These are phyloP conservation scores for Caerostris darwini DNA, from an alignment of 1,140 invertebrate species.

Conservation along the genomic window DNA sequence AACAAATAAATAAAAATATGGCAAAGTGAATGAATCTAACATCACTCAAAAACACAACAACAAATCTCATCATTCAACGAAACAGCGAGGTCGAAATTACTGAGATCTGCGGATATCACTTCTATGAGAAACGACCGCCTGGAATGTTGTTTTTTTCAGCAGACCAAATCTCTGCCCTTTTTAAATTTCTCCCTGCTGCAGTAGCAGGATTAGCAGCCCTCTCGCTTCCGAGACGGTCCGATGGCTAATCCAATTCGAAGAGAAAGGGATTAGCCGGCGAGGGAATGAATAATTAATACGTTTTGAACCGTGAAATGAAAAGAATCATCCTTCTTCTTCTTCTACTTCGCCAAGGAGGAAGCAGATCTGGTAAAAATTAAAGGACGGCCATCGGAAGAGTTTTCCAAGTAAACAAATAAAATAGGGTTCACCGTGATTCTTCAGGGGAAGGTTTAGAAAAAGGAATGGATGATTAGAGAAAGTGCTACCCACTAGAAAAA, in stretches of 20 bases:
- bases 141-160: slow-evolving; percentile 15
- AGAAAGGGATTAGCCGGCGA: slow-evolving; percentile 10
- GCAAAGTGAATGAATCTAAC: neutral
- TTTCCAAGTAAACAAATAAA: neutral
- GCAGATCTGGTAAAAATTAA: slow-evolving; percentile 14
- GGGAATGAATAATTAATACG: slow-evolving; percentile 68
- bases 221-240: neutral
- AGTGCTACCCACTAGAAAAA: neutral
- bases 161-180: neutral
- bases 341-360: neutral
- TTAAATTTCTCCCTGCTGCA: neutral
- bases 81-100: neutral
- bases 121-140: neutral
- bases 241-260: slow-evolving; percentile 53
- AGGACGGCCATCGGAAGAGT: neutral
- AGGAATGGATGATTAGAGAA: neutral
- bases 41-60: neutral
- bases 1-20: too few relatives aligned
- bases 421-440: neutral
- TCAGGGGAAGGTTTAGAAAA: neutral
- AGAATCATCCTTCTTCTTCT: neutral
- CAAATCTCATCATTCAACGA: neutral
- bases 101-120: neutral
- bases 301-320: slow-evolving; percentile 23
- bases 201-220: slow-evolving; percentile 26